Conservation (phyloP, 1,140 invertebrate species). For the Drosophila pachea region DNA sequence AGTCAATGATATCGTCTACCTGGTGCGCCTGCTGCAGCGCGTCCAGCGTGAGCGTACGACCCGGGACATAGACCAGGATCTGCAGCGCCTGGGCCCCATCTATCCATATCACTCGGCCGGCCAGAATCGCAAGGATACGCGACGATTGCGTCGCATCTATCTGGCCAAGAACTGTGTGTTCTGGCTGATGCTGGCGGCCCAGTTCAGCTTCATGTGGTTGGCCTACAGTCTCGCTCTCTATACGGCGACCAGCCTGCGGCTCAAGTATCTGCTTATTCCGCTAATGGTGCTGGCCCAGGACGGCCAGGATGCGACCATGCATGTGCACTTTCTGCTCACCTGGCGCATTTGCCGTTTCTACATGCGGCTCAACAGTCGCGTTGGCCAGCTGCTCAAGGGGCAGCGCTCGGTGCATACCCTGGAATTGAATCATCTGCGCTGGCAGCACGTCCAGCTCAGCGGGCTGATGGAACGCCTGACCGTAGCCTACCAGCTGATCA, state of each 20-base stretch:
- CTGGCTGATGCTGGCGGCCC: background rate
- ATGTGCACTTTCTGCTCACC: constrained; percentile 26
- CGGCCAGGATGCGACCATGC: constrained; percentile 10
- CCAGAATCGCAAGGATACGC: background rate
- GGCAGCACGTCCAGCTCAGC: constrained; percentile 23
- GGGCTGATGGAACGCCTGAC: constrained; percentile 10
- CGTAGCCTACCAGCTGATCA: background rate
- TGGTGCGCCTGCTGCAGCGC: constrained; percentile 20
- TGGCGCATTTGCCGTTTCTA: constrained; percentile 25
- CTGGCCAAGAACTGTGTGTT: constrained; percentile 9
- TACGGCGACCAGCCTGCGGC: rapidly evolving
- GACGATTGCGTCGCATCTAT: constrained; percentile 1
- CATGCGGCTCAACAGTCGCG: background rate
- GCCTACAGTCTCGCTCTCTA: background rate
- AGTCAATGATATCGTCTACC: constrained; percentile 4
- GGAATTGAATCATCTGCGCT: constrained; percentile 29
- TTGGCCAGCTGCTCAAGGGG: background rate
- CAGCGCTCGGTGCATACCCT: background rate
- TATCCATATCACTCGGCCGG: background rate
- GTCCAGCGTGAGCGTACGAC: background rate
- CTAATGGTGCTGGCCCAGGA: background rate
- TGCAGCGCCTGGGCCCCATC: constrained; percentile 13
- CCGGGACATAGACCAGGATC: background rate
- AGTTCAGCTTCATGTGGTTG: background rate
- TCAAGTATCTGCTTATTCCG: background rate